These are phyloP conservation scores for Casuarius casuarius DNA, from an alignment of 2,113 vertebrate genomes.

Conservation along the genomic window DNA sequence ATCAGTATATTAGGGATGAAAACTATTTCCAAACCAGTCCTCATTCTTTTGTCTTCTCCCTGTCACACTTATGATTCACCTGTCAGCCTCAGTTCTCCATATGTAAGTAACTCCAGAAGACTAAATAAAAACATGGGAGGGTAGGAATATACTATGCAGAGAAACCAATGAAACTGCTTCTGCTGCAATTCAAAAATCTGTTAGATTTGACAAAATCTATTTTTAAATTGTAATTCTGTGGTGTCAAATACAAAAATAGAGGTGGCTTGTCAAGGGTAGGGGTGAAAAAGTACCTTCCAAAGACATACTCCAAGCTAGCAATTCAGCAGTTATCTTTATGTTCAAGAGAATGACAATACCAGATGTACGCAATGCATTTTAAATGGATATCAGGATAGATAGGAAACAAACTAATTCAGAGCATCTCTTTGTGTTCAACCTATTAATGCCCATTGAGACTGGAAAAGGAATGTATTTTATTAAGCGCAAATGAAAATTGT, in stretches of 20 bases:
- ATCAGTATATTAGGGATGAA: background rate
- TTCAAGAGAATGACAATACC: background rate
- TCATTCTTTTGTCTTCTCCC: slow-evolving; percentile 20
- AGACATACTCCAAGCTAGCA: background rate
- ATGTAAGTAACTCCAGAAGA: background rate
- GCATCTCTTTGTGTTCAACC: background rate
- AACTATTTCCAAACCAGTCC: background rate
- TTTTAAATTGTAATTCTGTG: background rate
- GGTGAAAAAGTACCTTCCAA: background rate
- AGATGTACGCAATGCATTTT: background rate
- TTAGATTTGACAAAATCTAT: background rate
- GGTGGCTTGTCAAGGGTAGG: background rate
- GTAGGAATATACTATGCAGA: background rate
- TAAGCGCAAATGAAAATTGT: background rate
- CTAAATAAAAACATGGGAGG: background rate
- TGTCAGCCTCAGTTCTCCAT: background rate
- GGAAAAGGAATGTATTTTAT: background rate
- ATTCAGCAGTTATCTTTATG: background rate
- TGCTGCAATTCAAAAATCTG: background rate
- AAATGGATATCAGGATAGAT: background rate
- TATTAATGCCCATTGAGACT: background rate
- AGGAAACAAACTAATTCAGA: background rate
- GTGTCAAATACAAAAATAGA: background rate
- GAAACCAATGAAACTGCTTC: background rate
- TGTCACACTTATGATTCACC: slow-evolving; percentile 23